These are phyloP conservation scores for Cassiopea xamachana DNA, from an alignment of 30 jellyfish, hydroid and myxozoan species.

Conservation along the genomic window DNA sequence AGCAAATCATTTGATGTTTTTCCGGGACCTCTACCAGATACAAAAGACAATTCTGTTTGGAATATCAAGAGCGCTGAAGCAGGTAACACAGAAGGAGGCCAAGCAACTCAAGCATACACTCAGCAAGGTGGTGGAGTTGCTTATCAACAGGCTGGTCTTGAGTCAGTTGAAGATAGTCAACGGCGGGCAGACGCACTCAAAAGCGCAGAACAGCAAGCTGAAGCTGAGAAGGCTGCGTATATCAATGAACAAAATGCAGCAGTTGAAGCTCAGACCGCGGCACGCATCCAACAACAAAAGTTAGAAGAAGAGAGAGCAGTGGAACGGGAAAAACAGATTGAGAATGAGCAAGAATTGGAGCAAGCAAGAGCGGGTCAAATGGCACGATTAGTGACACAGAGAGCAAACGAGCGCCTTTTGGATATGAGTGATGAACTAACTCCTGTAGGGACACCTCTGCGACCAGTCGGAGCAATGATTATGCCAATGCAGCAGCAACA, in stretches of 20 bases:
- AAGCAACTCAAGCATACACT: neutral
- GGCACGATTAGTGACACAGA: constrained; percentile 18
- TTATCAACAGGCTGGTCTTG: constrained; percentile 27
- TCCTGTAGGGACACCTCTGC: constrained; percentile 4
- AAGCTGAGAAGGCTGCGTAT: constrained; percentile 53
- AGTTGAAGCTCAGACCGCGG: constrained; percentile 43
- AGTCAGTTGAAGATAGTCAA: constrained; percentile 16
- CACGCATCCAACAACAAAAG: constrained; percentile 50
- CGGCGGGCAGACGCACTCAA: constrained; percentile 53
- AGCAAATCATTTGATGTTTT: constrained; percentile 96
- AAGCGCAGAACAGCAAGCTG: constrained; percentile 60
- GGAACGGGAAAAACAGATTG: constrained; percentile 51
- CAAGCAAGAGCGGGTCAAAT: constrained; percentile 53
- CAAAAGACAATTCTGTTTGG: constrained; percentile 48
- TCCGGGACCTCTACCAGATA: constrained; percentile 98
- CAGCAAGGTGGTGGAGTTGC: constrained; percentile 13
- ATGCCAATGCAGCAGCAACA: constrained; percentile 3
- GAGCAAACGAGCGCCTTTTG: constrained; percentile 33
- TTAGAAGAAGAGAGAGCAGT: constrained; percentile 42
- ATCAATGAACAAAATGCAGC: constrained; percentile 21
- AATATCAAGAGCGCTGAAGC: constrained; percentile 55
- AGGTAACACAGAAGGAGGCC: constrained; percentile 8
- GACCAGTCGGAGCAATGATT: constrained; percentile 19
- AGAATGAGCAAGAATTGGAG: constrained; percentile 65
- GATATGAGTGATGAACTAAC: constrained; percentile 24